These are phyloP conservation scores for Leptodactylus fuscus DNA, from an alignment of 2,113 vertebrate genomes.

Conservation along the genomic window DNA sequence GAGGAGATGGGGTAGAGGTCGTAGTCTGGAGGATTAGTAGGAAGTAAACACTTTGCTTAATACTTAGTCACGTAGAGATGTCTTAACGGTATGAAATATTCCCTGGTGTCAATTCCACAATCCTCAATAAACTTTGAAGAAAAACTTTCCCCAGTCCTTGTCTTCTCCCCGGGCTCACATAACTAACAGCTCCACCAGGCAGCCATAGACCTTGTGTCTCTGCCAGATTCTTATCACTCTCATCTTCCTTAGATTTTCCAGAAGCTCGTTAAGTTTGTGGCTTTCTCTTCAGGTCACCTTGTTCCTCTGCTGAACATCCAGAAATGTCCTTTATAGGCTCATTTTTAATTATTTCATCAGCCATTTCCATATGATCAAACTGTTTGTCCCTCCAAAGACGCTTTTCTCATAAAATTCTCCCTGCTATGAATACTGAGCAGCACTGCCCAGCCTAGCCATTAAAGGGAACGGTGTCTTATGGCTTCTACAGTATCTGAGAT, in stretches of 20 bases:
- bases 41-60: too few species aligned
- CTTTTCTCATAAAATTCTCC: constrained; percentile 33
- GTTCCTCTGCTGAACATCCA: constrained; percentile 43
- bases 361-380: constrained; percentile 52
- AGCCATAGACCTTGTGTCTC: constrained; percentile 20
- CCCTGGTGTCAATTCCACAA: background rate
- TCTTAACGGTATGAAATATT: background rate
- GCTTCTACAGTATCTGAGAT: background rate
- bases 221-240: constrained; percentile 35
- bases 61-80: background rate
- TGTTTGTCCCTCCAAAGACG: constrained; percentile 51
- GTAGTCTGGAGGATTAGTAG: background rate
- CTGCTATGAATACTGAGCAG: constrained; percentile 42
- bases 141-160: background rate
- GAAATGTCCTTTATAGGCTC: constrained; percentile 48
- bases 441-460: background rate
- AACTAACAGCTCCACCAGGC: background rate
- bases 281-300: constrained; percentile 38
- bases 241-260: constrained; percentile 25
- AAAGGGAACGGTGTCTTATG: background rate
- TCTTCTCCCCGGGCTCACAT: background rate
- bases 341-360: constrained; percentile 52
- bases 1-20: background rate
- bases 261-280: constrained; percentile 42
- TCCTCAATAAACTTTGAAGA: background rate